phyloP scores from a whole-genome alignment of 2,888 invertebrate genomes.

The Gymnoscelis rufifasciata region DNA sequence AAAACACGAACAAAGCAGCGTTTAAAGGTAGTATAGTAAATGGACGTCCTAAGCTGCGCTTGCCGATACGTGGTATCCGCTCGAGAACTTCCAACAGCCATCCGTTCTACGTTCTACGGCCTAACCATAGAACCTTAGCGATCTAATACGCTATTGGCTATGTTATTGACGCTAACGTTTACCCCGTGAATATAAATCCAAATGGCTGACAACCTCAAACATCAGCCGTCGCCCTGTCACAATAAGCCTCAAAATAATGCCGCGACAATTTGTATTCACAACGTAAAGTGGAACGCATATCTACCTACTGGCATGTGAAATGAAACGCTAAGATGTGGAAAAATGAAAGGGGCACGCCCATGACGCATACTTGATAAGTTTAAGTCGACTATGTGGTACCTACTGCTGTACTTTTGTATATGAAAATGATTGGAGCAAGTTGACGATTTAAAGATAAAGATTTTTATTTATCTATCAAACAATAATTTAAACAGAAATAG shows the following conservation, averaged over 20 bases:
- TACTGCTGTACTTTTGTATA: not conserved
- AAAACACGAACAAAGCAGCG: too few species aligned
- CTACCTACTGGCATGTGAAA: not conserved
- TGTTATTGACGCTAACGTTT: not conserved
- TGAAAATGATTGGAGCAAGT: not conserved
- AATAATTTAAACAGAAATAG: too few species aligned
- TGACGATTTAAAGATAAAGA: not conserved
- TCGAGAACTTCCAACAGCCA: too few species aligned
- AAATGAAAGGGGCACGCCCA: conserved; percentile 3
- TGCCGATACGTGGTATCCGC: too few species aligned
- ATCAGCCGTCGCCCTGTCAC: not conserved
- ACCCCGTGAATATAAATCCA: not conserved
- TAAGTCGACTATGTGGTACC: too few species aligned
- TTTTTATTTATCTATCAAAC: too few species aligned
- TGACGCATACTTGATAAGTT: not conserved
- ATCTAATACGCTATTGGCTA: too few species aligned
- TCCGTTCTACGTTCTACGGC: too few species aligned
- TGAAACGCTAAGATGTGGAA: conserved; percentile 7
- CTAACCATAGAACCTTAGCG: too few species aligned
- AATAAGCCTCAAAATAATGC: conserved; percentile 7
- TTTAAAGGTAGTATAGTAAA: too few species aligned
- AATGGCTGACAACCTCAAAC: not conserved
- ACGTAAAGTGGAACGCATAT: conserved; percentile 6
- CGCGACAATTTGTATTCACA: conserved; percentile 18
- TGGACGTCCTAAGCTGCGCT: too few species aligned